Conservation (phyloP, 2,113 vertebrate species). For the Rissa tridactyla region DNA sequence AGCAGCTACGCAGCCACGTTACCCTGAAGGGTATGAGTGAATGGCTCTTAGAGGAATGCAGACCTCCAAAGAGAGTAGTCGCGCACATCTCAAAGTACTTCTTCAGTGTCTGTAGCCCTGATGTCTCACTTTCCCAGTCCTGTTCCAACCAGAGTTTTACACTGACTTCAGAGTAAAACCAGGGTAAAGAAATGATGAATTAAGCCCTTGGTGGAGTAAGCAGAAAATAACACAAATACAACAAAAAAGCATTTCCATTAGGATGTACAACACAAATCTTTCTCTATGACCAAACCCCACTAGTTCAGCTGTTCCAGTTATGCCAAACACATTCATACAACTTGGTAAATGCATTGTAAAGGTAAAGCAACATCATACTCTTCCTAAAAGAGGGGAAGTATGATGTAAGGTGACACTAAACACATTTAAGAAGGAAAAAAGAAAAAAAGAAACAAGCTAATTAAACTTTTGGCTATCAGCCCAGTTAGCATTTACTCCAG, state of each 20-base stretch:
- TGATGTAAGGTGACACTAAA: background rate
- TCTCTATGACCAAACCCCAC: background rate
- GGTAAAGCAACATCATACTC: background rate
- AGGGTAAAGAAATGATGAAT: background rate
- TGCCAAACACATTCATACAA: background rate
- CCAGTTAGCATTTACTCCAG: slow-evolving; percentile 3
- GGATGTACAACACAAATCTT: background rate
- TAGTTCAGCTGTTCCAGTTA: background rate
- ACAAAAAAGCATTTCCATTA: background rate
- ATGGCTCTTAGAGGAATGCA: background rate
- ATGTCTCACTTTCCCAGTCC: background rate
- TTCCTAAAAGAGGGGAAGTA: background rate
- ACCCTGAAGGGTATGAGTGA: background rate
- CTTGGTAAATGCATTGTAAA: background rate
- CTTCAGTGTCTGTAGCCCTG: background rate
- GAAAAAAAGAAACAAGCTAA: background rate
- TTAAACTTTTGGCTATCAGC: slow-evolving; percentile 16
- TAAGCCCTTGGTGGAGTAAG: background rate
- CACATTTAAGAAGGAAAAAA: background rate
- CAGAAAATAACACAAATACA: background rate
- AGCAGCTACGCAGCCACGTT: background rate
- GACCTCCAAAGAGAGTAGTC: background rate
- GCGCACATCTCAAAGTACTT: background rate
- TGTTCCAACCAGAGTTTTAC: background rate
- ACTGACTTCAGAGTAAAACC: background rate